Base-by-base conservation (phyloP, 2,888 invertebrate species). In the Pristionchus japonicus region DNA sequence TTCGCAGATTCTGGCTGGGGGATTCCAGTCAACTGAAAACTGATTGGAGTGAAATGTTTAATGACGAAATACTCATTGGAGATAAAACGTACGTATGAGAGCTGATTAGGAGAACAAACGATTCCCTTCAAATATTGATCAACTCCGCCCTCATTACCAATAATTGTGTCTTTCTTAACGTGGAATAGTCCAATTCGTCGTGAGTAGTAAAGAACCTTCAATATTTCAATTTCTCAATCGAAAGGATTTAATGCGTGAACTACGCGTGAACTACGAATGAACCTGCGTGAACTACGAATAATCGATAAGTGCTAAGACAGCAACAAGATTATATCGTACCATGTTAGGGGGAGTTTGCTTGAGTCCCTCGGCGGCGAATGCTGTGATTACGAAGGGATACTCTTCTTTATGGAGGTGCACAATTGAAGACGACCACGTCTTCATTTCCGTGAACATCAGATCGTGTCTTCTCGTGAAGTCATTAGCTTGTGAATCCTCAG, bases 161-260 rank as follows among this genome's bases (percentile, higher is more conserved):
- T 61, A 15, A 57, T 37, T 3, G 20, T 27, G 17, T 82, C 27
- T 23, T 40, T 82, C 49, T 52, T 82, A 13, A 82, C 13, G 13
- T 40, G 47, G 52, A 82, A 82, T 82, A 47, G 49, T 43, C 82
- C 82, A 52, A 82, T 82, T 27, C 82, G 82, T 23, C 49, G 82
- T 27, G 82, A 82, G 27, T 17, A 49, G 82, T 49, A 82, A 15
- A 37, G 84, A 17, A 47, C 43, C 57, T 61, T 37, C 23, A 84
- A 84, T 52, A 15, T 34, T n/a, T n/a, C 27, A 27, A 52, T 83
- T 57, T 20, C 31, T 23, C 11, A 9, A 27, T 7, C 15, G 23
- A 15, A 17, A 57, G n/a, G 1, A 52, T 31, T 34, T 83, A 57
- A 52, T n/a, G n/a, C n/a, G n/a, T n/a, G n/a, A n/a, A n/a, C n/a